Evolutionary conservation across 2,113 vertebrate genomes (phyloP), one percentile per base, ranked within the genome.

Genomic region (Tachuris rubrigastra): DNA sequence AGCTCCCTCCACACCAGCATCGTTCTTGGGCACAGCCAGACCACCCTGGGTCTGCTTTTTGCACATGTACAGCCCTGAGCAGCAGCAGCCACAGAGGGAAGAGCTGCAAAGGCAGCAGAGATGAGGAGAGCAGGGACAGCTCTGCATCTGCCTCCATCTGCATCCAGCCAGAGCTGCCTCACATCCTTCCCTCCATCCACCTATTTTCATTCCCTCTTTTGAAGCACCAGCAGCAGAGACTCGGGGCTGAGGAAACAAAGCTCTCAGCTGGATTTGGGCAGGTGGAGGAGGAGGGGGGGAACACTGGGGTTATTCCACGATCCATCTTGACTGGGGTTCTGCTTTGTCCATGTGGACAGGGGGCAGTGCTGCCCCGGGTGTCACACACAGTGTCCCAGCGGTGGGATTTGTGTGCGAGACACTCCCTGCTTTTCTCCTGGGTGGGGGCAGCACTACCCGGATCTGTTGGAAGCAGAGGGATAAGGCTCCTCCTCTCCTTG

Each of bases 251-350:
- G 68, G 2, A 73, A 67, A 4, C 80, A 30, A 49, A 68, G 63
- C 72, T 76, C 66, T 5, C 66, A 47, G 71, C 80, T 39, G 71
- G 41, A 12, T 65, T 59, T 21, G 60, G 30, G 66, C 69, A 33
- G 65, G 53, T 27, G 86, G 6, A 10, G 1, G n/a, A n/a, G n/a
- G n/a, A n/a, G 13, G 37, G 1, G 4, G n/a, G 27, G 1, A 53
- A 25, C n/a, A 4, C 0, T 5, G 35, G 13, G 60, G 23, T 3
- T 22, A 1, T 18, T 52, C 75, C 66, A 9, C 0, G 6, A 9
- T 0, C 20, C 0, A 1, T 4, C 72, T 12, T 3, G 3, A 13
- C 27, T 6, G n/a, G 37, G 10, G 10, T 8, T 7, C 31, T 35
- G 41, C 76, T 33, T 53, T 15, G 50, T 6, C 35, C 10, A 0